Evolutionary conservation across 1,140 invertebrate species (phyloP).

Genomic region (Brachystomella parvula): DNA sequence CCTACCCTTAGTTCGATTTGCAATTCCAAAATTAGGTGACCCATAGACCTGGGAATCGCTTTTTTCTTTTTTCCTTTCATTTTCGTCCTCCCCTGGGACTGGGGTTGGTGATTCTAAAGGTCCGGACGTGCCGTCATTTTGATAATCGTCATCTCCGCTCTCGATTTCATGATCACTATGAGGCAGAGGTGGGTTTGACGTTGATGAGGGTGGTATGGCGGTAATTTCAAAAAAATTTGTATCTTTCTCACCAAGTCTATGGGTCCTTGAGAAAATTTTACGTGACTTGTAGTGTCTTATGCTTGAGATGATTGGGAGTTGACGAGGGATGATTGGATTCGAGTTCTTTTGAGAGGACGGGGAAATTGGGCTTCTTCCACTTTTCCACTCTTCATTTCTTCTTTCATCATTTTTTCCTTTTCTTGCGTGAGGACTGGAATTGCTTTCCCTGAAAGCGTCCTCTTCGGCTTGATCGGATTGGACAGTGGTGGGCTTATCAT

Average conservation of each 20-base stretch:
- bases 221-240: background rate
- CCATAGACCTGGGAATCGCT: background rate
- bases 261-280: conserved; percentile 29
- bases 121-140: background rate
- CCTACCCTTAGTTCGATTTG: background rate
- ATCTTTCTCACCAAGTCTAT: conserved; percentile 13
- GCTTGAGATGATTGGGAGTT: conserved; percentile 25
- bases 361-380: background rate
- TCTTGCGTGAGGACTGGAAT: background rate
- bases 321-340: conserved; percentile 1
- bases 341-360: background rate
- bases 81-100: background rate
- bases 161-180: conserved; percentile 6
- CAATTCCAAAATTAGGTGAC: background rate
- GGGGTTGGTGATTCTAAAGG: background rate
- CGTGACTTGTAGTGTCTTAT: conserved; percentile 34
- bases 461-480: no score
- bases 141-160: conserved; percentile 12
- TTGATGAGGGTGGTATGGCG: background rate
- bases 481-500: background rate
- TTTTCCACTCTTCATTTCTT: background rate
- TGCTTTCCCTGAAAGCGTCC: no score
- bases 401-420: background rate
- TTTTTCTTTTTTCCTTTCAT: background rate
- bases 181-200: background rate